These are phyloP conservation scores for Nixonia krombeini DNA, from an alignment of 1,140 invertebrate species.

Conservation along the genomic window DNA sequence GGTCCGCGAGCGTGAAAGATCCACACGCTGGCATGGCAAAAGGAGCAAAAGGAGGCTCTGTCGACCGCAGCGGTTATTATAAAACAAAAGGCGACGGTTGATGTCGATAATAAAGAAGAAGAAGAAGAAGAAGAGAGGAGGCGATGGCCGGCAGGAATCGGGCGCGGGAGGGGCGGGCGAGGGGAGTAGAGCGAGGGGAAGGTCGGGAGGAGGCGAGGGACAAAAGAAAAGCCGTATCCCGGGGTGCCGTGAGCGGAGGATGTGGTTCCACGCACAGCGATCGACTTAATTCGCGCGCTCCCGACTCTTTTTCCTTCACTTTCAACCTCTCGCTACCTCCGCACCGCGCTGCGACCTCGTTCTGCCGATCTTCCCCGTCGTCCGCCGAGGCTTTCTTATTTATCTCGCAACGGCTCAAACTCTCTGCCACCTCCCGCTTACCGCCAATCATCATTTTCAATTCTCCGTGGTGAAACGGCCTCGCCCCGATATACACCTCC, in stretches of 20 bases:
- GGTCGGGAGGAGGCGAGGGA: constrained; percentile 39
- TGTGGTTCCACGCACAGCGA: constrained; percentile 70
- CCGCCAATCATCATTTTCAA: constrained; percentile 68
- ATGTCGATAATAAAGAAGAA: constrained; percentile 69
- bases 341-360: constrained; percentile 19
- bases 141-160: constrained; percentile 43
- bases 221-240: constrained; percentile 65
- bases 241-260: constrained; percentile 65
- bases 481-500: constrained; percentile 46
- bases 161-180: constrained; percentile 30
- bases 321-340: constrained; percentile 47
- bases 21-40: constrained; percentile 51
- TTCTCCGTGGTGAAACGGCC: constrained; percentile 61
- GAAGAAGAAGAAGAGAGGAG: constrained; percentile 51
- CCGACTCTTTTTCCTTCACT: constrained; percentile 59
- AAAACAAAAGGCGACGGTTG: constrained; percentile 69
- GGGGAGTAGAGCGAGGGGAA: no score
- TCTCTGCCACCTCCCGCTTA: constrained; percentile 57
- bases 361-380: constrained; percentile 41
- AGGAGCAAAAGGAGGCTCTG: constrained; percentile 52
- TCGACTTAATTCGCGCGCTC: constrained; percentile 69
- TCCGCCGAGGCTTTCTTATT: constrained; percentile 47
- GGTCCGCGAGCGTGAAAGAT: constrained; percentile 24
- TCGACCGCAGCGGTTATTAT: constrained; percentile 68
- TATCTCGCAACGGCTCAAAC: constrained; percentile 51